Conservation (phyloP, 1,140 invertebrate species). For the Scylla paramamosain region DNA sequence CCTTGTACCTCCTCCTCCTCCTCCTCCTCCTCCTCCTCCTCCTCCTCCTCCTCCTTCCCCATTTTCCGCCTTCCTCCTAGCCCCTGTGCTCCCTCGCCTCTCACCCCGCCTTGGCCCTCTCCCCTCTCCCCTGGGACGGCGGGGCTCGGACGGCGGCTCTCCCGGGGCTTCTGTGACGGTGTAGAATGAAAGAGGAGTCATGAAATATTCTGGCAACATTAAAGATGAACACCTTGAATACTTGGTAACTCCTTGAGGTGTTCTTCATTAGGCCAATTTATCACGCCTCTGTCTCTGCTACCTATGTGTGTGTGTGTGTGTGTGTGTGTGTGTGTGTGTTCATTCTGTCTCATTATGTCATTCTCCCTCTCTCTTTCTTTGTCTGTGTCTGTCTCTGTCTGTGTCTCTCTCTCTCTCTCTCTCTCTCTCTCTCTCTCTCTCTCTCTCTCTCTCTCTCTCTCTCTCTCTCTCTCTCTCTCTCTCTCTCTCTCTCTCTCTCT, state of each 20-base stretch:
- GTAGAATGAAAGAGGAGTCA: constrained; percentile 42
- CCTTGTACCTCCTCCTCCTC: background rate
- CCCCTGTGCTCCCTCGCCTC: background rate
- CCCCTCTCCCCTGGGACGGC: background rate
- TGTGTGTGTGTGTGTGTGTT: too few species aligned
- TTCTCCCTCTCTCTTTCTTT: background rate
- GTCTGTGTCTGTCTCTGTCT: background rate
- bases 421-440: too few species aligned
- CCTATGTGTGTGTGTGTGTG: too few species aligned
- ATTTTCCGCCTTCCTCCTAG: background rate
- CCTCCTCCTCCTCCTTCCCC: background rate
- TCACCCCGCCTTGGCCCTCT: background rate
- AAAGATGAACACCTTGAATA: constrained; percentile 52
- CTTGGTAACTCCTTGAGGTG: constrained; percentile 37
- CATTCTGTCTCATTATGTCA: background rate
- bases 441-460: too few species aligned
- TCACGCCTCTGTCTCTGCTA: background rate
- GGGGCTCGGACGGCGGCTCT: constrained; percentile 26
- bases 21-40: background rate
- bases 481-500: background rate
- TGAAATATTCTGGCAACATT: constrained; percentile 46
- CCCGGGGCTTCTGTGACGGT: background rate
- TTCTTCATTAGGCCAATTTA: constrained; percentile 38
- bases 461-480: background rate
- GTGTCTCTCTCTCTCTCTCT: background rate